Base-by-base conservation (phyloP, 2,888 invertebrate genomes). In the Pollenia labialis region DNA sequence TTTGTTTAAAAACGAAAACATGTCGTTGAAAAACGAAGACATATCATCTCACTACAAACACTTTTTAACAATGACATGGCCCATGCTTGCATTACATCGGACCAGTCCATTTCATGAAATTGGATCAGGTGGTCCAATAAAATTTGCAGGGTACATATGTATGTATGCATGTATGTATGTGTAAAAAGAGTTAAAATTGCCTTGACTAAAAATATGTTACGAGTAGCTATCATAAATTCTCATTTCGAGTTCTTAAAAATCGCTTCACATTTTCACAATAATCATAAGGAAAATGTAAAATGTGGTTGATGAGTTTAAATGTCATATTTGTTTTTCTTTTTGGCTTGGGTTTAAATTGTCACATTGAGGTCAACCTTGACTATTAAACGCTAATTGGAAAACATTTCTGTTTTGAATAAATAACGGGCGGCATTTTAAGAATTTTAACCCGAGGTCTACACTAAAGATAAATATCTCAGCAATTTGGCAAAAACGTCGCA, bases 121-220 rank as follows among this genome's bases (percentile, higher is more conserved):
- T n/a, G n/a, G n/a, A n/a, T n/a, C n/a, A n/a, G n/a, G n/a, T n/a
- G n/a, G n/a, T n/a, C n/a, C n/a, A n/a, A n/a, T n/a, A n/a, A n/a
- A n/a, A n/a, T n/a, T n/a, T n/a, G n/a, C n/a, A n/a, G n/a, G n/a
- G n/a, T 32, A 4, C 32, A 32, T 2, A 32, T 10, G 23, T 7
- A 44, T 56, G n/a, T 32, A 58, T 23, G n/a, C 16, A 58, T 40
- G n/a, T 10, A 42, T 40, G n/a, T 10, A 42, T 11, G 4, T n/a
- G 2, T 40, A 23, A 50, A 72, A 72, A 16, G 58, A 46, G 58
- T 72, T 52, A 52, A 69, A 66, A 44, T 79, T 14, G 44, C 68
- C 60, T 80, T 80, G 79, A 74, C 60, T 79, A 11, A 52, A 60
- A 60, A 71, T n/a, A 83, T 56, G 58, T 71, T 69, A 32, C 32